Percentiles rank a stretch among this genome's conserved stretches.
phyloP scores from a whole-genome alignment of 2,113 vertebrate genomes.

The Ibidorhyncha struthersii region DNA sequence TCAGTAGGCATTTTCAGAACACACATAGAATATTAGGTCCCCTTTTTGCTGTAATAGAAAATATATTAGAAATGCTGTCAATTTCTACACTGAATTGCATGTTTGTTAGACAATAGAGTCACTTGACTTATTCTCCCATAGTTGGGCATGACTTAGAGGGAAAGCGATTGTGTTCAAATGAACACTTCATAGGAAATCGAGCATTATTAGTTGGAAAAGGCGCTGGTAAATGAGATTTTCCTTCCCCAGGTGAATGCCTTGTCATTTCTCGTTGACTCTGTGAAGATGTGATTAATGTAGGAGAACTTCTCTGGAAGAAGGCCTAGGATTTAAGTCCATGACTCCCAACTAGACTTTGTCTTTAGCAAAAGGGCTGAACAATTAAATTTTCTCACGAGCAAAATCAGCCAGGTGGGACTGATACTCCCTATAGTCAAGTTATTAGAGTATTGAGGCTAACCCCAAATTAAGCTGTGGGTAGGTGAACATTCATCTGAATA shows the following conservation, averaged over 20 bases:
- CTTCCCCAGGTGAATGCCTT: background rate
- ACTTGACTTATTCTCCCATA: background rate
- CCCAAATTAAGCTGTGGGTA: background rate
- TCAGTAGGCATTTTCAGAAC: background rate
- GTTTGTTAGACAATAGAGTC: background rate
- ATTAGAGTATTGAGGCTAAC: background rate
- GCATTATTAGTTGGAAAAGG: background rate
- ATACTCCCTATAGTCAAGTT: background rate
- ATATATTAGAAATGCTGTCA: background rate
- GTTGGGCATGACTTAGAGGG: background rate
- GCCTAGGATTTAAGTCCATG: background rate
- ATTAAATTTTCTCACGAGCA: background rate
- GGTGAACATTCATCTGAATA: background rate
- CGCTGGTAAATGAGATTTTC: background rate
- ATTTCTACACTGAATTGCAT: background rate
- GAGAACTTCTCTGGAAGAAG: background rate
- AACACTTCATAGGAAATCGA: background rate
- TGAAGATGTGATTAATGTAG: background rate
- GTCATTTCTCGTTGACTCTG: background rate
- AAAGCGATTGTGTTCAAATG: background rate
- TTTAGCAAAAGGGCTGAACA: background rate
- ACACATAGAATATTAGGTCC: background rate
- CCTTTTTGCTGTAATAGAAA: background rate
- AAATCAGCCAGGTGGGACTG: background rate
- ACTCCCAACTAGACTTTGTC: background rate